Base-by-base conservation (phyloP, 2,888 invertebrate species). In the Tanypteryx hageni region DNA sequence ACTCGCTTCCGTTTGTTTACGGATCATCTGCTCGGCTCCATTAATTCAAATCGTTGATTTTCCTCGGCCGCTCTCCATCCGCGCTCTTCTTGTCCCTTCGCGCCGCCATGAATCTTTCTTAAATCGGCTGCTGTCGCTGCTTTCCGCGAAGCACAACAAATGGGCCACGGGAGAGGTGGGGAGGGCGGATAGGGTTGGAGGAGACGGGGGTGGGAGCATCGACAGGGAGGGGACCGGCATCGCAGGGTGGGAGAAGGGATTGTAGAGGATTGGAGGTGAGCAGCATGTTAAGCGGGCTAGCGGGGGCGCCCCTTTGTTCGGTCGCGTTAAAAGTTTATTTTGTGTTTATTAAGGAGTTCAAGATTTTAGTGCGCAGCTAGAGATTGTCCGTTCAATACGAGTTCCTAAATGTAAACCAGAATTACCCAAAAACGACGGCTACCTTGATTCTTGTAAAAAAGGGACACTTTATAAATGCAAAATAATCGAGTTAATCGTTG, bases 41-140 rank as follows among this genome's bases (percentile, higher is more conserved):
- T 76, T 76, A 76, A 76, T 76, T 76, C 22, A 10, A 22, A 22
- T 22, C 68, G 68, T 68, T 68, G 68, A 68, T 68, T 68, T 68
- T n/a, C 68, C 68, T 68, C 10, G n/a, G 68, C 68, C 68, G 68
- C 68, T 22, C n/a, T 64, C 22, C 68, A 22, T 18, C 68, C 68
- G 68, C 68, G 22, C 68, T 9, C 22, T 68, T 10, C 68, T 22
- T 22, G n/a, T 16, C 64, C n/a, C 64, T 64, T 16, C 76, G n/a
- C 76, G 22, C 14, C 18, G 76, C 22, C 27, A 76, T 76, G 76
- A 76, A 76, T 76, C 76, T 76, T 76, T 76, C 76, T 76, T 76
- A 76, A 76, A n/a, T 76, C 27, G 76, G 27, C 76, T 27, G 76
- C 76, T 76, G 76, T 76, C 76, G 76, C 76, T n/a, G 7, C 68